Evolutionary conservation across 2,113 vertebrate genomes (phyloP), one percentile per base, ranked within the genome.

Genomic region (Hemibagrus wyckioides): DNA sequence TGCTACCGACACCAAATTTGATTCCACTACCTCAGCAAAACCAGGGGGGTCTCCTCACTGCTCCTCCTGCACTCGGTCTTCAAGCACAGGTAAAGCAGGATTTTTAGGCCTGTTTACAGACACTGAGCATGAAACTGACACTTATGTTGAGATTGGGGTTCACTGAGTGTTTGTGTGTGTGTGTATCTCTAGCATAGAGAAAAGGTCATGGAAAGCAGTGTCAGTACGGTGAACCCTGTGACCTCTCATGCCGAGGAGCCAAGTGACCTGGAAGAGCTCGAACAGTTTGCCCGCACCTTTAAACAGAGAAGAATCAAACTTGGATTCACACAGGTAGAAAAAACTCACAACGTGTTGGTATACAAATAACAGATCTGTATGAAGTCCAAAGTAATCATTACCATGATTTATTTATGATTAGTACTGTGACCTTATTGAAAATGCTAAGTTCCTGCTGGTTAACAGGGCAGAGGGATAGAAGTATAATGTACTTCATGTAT

Each of bases 1-100:
- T 97, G 93, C 94, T 98, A 84, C 94, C 96, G 36, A 97, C 97
- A 93, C 95, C 96, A 97, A 97, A 97, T 97, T 95, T 97, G 93
- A 96, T 98, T 95, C 91, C 97, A 95, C 97, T 98, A 97, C 97
- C 97, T 98, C 97, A 98, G 94, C 97, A 97, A 96, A 97, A 96
- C 96, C 97, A 97, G 93, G 97, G 97, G 94, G 96, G 95, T 92
- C 95, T 97, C 92, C 93, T 98, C 92, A 94, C 96, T 87, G 94
- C 95, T 93, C 96, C 93, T 41, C 93, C 94, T 88, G 94, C 96
- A 92, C 94, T 97, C 77, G 96, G 96, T 89, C 96, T 97, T 90
- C 95, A 96, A 92, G 93, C 96, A 94, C 97, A 97, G 96, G 97
- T 97, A 91, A 91, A 90, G 23, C 57, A 69, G 65, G 57, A 80